These are phyloP conservation scores for Ctenoplectra terminalis DNA, from an alignment of 1,140 invertebrate genomes.

Conservation along the genomic window DNA sequence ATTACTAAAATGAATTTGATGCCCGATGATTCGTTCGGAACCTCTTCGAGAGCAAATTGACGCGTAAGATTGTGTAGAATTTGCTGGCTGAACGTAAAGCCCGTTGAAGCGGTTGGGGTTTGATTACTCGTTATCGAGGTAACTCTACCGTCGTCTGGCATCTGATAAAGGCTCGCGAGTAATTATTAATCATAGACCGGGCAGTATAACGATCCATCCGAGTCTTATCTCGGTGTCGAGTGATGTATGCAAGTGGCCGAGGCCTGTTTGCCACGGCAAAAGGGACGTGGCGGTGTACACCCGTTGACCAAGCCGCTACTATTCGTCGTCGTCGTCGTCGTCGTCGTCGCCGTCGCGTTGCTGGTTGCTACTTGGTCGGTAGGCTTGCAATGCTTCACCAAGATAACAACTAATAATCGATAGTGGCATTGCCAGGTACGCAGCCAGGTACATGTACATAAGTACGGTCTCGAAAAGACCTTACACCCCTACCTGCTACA, in stretches of 20 bases:
- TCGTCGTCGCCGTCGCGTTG: conserved; percentile 36
- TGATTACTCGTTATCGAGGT: conserved; percentile 82
- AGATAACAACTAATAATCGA: conserved; percentile 82
- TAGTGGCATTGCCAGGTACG: conserved; percentile 75
- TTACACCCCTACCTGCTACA: conserved; percentile 39
- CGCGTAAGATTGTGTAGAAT: not conserved
- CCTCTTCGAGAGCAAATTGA: conserved; percentile 41
- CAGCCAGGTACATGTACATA: conserved; percentile 71
- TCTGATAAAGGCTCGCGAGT: conserved; percentile 80
- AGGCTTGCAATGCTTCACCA: conserved; percentile 78
- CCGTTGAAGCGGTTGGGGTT: conserved; percentile 64
- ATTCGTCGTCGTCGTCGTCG: conserved; percentile 20
- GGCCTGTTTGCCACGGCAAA: conserved; percentile 40
- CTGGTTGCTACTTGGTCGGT: conserved; percentile 64
- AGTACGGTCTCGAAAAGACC: conserved; percentile 69
- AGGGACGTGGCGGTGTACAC: conserved; percentile 40
- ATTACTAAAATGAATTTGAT: not conserved
- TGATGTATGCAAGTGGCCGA: conserved; percentile 77
- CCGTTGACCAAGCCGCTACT: conserved; percentile 47
- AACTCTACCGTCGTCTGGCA: conserved; percentile 79
- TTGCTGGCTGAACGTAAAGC: conserved; percentile 35
- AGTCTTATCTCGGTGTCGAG: conserved; percentile 81
- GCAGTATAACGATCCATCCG: conserved; percentile 81
- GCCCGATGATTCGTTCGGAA: not conserved
- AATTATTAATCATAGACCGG: conserved; percentile 83